Percentiles rank a stretch among this genome's conserved stretches.
Conservation (phyloP, 2,888 invertebrate genomes). For the Leptinotarsa haldemani region DNA sequence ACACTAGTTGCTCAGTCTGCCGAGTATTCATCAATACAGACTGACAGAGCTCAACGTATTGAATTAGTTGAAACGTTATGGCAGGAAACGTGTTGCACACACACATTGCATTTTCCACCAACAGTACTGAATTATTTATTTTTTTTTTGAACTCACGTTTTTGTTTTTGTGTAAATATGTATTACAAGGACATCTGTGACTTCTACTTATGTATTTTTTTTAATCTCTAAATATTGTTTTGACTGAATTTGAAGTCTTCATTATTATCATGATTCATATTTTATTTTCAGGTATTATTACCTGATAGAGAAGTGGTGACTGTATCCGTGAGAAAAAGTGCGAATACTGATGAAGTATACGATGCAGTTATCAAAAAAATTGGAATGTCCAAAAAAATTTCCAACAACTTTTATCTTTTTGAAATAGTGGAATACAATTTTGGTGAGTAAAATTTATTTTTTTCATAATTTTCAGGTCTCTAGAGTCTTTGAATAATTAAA, state of each 20-base stretch:
- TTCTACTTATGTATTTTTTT: too few relatives aligned
- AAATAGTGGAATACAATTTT: slow-evolving; percentile 97
- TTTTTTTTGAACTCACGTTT: too few relatives aligned
- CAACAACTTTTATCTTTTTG: slow-evolving; percentile 95
- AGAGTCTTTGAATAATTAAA: background rate
- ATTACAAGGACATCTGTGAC: too few relatives aligned
- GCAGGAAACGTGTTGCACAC: too few relatives aligned
- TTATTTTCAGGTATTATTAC: slow-evolving; percentile 76
- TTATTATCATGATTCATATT: slow-evolving; percentile 13
- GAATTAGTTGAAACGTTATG: too few relatives aligned
- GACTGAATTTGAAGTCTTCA: background rate
- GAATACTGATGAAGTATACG: slow-evolving; percentile 91
- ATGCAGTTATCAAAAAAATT: slow-evolving; percentile 86
- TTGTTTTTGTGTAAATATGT: too few relatives aligned
- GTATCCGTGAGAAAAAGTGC: slow-evolving; percentile 90
- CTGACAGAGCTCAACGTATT: too few relatives aligned
- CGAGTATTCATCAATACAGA: too few relatives aligned
- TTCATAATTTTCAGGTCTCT: background rate
- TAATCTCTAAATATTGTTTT: slow-evolving; percentile 1
- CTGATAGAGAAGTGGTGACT: slow-evolving; percentile 90
- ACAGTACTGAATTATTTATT: too few relatives aligned
- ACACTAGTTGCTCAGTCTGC: too few relatives aligned
- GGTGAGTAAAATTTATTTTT: slow-evolving; percentile 70
- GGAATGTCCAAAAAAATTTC: slow-evolving; percentile 83
- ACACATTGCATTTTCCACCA: too few relatives aligned